A percentile compares a stretch with the other conserved stretches of the same genome.
phyloP scores from a whole-genome alignment of 2,113 vertebrate species.

The Tamias sibiricus region DNA sequence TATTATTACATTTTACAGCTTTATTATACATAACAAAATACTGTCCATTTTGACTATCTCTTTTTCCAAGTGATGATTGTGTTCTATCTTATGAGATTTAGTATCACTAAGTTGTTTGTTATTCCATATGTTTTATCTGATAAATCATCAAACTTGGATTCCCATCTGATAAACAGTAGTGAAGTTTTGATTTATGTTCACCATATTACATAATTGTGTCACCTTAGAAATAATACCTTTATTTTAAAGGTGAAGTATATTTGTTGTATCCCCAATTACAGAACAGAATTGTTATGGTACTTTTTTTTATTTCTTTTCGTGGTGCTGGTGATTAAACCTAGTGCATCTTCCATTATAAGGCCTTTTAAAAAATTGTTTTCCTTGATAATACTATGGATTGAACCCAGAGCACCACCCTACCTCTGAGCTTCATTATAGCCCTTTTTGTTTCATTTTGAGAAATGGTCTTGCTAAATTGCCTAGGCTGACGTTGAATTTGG shows the following conservation, averaged over 20 bases:
- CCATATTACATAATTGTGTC: background rate
- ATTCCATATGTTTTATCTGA: slow-evolving; percentile 27
- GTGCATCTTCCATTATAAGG: background rate
- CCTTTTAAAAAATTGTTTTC: background rate
- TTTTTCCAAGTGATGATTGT: slow-evolving; percentile 21
- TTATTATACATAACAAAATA: background rate
- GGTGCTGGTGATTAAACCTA: background rate
- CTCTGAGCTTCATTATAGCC: background rate
- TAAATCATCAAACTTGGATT: slow-evolving; percentile 29
- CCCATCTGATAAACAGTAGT: slow-evolving; percentile 26
- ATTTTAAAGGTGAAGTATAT: background rate
- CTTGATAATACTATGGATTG: background rate
- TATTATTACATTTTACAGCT: background rate
- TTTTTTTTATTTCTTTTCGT: background rate
- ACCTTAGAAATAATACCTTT: background rate
- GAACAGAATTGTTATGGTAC: background rate
- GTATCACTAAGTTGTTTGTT: background rate
- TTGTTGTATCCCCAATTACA: background rate
- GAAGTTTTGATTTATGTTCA: slow-evolving; percentile 47
- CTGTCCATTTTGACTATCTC: background rate
- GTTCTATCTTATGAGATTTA: slow-evolving; percentile 44
- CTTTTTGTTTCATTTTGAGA: background rate
- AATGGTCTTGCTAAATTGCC: background rate
- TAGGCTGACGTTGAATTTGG: background rate
- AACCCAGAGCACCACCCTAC: background rate